phyloP scores from a whole-genome alignment of 2,888 invertebrate genomes.

The Cephonodes hylas region DNA sequence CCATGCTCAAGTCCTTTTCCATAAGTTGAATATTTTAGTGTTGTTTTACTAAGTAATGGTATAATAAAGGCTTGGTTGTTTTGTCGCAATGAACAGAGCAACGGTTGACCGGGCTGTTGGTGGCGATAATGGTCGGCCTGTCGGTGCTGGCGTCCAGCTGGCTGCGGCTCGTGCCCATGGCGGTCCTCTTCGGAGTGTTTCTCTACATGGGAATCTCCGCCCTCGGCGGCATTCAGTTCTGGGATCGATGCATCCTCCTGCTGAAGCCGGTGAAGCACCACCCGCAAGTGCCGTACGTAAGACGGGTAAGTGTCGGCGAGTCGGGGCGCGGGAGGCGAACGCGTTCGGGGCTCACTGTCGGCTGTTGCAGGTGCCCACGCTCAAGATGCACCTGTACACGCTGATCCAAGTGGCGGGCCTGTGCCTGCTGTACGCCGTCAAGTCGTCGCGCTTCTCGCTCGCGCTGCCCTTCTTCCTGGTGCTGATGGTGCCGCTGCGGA shows the following conservation, averaged over 20 bases:
- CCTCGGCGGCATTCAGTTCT: conserved; percentile 95
- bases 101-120: conserved; percentile 90
- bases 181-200: conserved; percentile 98
- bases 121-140: conserved; percentile 89
- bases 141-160: conserved; percentile 92
- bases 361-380: conserved; percentile 86
- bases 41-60: too few species aligned
- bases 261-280: conserved; percentile 98
- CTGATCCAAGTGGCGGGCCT: conserved; percentile 90
- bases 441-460: conserved; percentile 93
- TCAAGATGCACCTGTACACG: conserved; percentile 96
- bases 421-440: conserved; percentile 91
- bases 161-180: conserved; percentile 93
- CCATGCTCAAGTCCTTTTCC: too few species aligned
- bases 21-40: too few species aligned
- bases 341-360: neutral
- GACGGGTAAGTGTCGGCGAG: conserved; percentile 83
- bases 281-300: conserved; percentile 93
- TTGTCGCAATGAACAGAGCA: too few species aligned
- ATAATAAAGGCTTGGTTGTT: too few species aligned
- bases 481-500: conserved; percentile 93
- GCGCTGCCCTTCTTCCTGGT: conserved; percentile 97
- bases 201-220: conserved; percentile 98
- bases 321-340: neutral
- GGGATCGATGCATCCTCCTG: conserved; percentile 92